Conservation (phyloP, 2,888 invertebrate genomes). For the Xestia sexstrigata region DNA sequence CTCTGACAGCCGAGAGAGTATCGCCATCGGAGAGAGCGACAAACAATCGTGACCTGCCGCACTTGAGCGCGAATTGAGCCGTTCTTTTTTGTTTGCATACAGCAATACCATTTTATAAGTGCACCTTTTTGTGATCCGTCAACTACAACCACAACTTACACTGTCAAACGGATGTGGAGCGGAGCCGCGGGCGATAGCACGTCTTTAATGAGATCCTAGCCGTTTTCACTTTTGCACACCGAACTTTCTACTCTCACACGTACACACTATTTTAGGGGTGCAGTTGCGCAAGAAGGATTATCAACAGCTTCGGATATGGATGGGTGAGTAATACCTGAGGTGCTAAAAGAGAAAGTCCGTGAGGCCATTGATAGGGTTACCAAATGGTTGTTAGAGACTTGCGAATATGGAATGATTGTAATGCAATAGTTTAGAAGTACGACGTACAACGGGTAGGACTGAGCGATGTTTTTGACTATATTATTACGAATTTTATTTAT, state of each 20-base stretch:
- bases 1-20: constrained; percentile 3
- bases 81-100: constrained; percentile 46
- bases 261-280: constrained; percentile 60
- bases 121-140: constrained; percentile 54
- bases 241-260: constrained; percentile 83
- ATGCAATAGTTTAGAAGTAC: background rate
- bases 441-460: background rate
- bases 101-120: constrained; percentile 50
- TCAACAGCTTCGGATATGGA: constrained; percentile 54
- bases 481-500: background rate
- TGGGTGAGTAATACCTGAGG: constrained; percentile 56
- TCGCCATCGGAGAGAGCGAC: constrained; percentile 28
- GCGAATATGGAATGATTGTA: constrained; percentile 16
- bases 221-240: constrained; percentile 66
- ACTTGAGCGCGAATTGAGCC: constrained; percentile 37
- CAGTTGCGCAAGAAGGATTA: constrained; percentile 74
- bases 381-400: constrained; percentile 30
- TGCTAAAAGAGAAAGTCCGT: constrained; percentile 60
- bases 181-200: constrained; percentile 60
- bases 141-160: constrained; percentile 51
- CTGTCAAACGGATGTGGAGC: constrained; percentile 64
- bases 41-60: constrained; percentile 54
- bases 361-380: constrained; percentile 48
- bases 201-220: constrained; percentile 62
- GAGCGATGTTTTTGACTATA: background rate